A percentile compares a stretch with the other conserved stretches of the same genome.
Evolutionary conservation across 2,113 vertebrate genomes (phyloP).

Genomic region (Hemibagrus wyckioides): DNA sequence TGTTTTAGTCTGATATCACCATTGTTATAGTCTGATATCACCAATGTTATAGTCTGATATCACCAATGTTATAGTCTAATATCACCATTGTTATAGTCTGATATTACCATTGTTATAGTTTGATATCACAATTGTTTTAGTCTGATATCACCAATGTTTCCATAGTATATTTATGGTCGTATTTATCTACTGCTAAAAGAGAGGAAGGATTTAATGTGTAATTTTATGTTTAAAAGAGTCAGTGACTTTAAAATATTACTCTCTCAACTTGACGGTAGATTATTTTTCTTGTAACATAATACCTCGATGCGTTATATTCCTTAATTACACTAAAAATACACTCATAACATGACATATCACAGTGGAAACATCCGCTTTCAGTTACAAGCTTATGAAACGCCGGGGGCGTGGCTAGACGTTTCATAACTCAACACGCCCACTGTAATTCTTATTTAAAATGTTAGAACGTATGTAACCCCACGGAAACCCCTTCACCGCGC

Average conservation of each 20-base stretch:
- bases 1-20: no score
- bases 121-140: no score
- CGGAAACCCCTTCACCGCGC: not conserved
- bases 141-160: no score
- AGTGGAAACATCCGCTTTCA: not conserved
- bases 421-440: conserved; percentile 21
- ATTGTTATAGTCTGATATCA: no score
- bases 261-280: not conserved
- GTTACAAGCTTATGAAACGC: conserved; percentile 14
- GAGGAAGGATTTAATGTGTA: no score
- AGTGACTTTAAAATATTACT: not conserved
- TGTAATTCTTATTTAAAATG: not conserved
- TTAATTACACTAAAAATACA: not conserved
- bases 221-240: not conserved
- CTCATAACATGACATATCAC: not conserved
- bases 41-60: no score
- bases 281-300: not conserved
- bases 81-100: no score
- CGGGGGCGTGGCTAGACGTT: conserved; percentile 7
- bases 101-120: no score
- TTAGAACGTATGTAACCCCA: not conserved
- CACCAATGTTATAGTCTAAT: no score
- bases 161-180: no score
- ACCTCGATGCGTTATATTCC: no score
- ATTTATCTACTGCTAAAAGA: not conserved